Conservation (phyloP, 2,113 vertebrate genomes). For the Plotosus lineatus region DNA sequence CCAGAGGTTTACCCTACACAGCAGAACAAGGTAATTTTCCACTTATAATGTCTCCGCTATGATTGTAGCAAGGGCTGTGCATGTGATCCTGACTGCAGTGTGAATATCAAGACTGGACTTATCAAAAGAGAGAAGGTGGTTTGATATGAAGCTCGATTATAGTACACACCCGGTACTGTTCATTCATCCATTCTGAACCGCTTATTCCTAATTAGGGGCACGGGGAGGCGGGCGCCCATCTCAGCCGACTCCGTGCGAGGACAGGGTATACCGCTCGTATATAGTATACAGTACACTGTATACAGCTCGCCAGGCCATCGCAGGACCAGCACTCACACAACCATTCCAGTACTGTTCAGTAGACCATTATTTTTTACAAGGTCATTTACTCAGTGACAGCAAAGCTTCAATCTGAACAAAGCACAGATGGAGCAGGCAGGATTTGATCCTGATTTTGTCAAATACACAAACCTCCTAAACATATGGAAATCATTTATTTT, state of each 20-base stretch:
- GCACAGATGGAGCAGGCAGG: not conserved
- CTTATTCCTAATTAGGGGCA: no score
- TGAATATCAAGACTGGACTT: not conserved
- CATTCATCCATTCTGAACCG: no score
- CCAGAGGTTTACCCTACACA: not conserved
- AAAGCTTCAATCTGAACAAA: not conserved
- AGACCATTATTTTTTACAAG: not conserved
- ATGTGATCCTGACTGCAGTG: no score
- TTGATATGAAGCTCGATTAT: not conserved
- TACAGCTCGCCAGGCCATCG: no score
- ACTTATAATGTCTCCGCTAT: not conserved
- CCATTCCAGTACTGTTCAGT: not conserved
- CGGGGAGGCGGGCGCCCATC: no score
- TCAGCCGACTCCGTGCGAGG: no score
- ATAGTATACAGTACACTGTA: no score
- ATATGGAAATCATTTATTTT: no score
- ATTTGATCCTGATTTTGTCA: not conserved
- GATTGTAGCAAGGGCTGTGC: not conserved
- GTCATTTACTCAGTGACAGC: not conserved
- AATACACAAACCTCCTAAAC: not conserved
- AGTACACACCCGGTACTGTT: no score
- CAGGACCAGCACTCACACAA: no score
- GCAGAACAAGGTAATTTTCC: not conserved
- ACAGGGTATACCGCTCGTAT: no score
- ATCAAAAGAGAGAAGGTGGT: not conserved